Evolutionary conservation across 2,113 vertebrate species (phyloP).

Genomic region (Mesoclemmys tuberculata): DNA sequence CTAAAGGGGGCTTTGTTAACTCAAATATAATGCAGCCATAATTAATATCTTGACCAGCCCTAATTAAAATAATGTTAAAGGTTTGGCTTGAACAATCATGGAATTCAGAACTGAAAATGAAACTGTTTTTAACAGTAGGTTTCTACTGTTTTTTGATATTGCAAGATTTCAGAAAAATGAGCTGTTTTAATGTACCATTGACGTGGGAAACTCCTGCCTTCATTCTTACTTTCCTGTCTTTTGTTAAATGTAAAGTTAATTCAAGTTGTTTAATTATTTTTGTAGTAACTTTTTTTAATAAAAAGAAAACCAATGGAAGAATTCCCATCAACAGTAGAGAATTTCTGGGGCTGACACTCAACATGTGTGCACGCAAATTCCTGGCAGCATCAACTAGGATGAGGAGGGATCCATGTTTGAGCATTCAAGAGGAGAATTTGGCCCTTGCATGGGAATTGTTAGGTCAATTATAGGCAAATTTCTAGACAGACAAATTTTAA

Average conservation of each 20-base stretch:
- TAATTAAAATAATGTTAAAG: background rate
- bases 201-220: background rate
- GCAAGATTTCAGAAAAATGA: background rate
- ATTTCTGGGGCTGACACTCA: background rate
- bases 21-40: background rate
- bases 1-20: background rate
- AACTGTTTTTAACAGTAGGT: background rate
- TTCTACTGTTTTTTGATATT: background rate
- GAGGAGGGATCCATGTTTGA: background rate
- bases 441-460: background rate
- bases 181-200: background rate
- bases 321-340: background rate
- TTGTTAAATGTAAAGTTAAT: background rate
- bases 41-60: background rate
- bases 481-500: background rate
- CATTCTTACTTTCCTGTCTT: background rate
- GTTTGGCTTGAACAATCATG: accelerated
- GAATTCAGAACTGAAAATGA: background rate
- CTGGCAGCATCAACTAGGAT: accelerated
- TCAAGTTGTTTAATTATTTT: background rate
- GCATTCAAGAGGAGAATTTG: background rate
- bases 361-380: background rate
- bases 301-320: background rate
- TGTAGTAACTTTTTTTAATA: background rate
- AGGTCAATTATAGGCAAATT: background rate